Conservation (phyloP, 37 sponge, comb jelly and placozoan genomes). For the Chondrosia reniformis region DNA sequence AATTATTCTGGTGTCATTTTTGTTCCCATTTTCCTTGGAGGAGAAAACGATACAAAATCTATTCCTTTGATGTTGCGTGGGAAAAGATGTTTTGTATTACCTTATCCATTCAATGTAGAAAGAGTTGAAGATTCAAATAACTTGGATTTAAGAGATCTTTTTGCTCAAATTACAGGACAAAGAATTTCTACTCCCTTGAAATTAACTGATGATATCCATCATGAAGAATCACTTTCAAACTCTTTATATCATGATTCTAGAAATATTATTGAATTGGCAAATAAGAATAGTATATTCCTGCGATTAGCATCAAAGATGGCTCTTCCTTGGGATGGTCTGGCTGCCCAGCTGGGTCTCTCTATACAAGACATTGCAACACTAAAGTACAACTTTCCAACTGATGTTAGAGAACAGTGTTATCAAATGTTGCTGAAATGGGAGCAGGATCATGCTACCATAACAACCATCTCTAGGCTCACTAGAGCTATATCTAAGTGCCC, state of each 20-base stretch:
- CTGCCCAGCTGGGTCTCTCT: background rate
- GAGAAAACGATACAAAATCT: background rate
- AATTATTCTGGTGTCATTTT: background rate
- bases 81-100: background rate
- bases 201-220: too few relatives aligned
- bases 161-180: too few relatives aligned
- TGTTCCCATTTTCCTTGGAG: slow-evolving; percentile 5
- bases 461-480: slow-evolving; percentile 1
- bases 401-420: slow-evolving; percentile 11
- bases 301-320: background rate
- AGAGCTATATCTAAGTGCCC: background rate
- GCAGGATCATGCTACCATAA: background rate
- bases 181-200: too few relatives aligned
- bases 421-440: slow-evolving; percentile 1
- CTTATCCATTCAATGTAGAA: background rate
- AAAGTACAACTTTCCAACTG: background rate
- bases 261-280: too few relatives aligned
- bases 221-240: too few relatives aligned
- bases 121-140: background rate
- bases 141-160: background rate
- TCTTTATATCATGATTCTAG: too few relatives aligned
- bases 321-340: background rate
- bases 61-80: background rate
- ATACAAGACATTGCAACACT: background rate
- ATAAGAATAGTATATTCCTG: too few relatives aligned